Evolutionary conservation across 2,797 vertebrate species (phyloP).

Genomic region (Catostomus latipinnis): DNA sequence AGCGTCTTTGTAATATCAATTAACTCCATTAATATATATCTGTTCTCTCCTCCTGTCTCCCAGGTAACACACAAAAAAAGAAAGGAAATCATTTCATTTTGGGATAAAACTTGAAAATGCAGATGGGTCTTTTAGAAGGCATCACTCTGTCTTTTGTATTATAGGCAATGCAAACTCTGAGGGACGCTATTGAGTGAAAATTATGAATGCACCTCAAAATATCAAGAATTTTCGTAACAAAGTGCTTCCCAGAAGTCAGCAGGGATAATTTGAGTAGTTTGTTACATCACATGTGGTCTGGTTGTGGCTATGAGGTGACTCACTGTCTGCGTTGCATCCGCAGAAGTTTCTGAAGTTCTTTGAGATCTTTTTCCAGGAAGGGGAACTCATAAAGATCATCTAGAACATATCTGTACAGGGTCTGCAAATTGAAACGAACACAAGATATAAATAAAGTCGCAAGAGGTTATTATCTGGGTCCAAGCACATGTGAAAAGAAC

Average conservation of each 20-base stretch:
- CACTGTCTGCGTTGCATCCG: slow-evolving; percentile 92
- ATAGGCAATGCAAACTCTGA: slow-evolving; percentile 46
- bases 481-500: too few species aligned
- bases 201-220: slow-evolving; percentile 10
- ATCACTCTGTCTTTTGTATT: slow-evolving; percentile 30
- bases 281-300: background rate
- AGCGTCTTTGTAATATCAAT: slow-evolving; percentile 6
- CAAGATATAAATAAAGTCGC: background rate
- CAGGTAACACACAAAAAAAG: slow-evolving; percentile 1
- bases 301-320: slow-evolving; percentile 66
- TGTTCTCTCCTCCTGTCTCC: slow-evolving; percentile 19
- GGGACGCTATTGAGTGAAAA: slow-evolving; percentile 22
- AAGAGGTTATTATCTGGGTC: too few species aligned
- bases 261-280: background rate
- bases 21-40: slow-evolving; percentile 4
- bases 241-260: background rate
- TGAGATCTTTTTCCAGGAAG: slow-evolving; percentile 88
- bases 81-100: background rate
- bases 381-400: slow-evolving; percentile 96
- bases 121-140: slow-evolving; percentile 50
- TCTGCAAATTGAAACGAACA: slow-evolving; percentile 72
- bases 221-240: background rate
- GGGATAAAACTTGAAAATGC: slow-evolving; percentile 63
- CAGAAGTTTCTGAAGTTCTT: slow-evolving; percentile 91
- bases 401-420: slow-evolving; percentile 88